Evolutionary conservation across 2,113 vertebrate species (phyloP).

Genomic region (Cygnus atratus): DNA sequence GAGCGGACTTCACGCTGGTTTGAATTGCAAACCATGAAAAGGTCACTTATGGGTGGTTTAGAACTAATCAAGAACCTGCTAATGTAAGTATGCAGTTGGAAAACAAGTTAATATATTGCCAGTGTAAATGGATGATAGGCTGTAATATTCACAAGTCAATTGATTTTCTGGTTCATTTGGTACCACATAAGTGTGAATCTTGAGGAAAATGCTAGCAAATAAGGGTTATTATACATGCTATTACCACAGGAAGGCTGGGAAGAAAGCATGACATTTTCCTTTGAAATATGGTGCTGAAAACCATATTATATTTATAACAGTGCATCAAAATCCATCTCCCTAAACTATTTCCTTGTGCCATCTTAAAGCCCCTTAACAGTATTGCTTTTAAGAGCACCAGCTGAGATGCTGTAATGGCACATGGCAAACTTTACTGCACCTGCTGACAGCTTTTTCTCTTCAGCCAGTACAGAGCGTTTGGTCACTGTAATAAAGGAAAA

Average conservation of each 20-base stretch:
- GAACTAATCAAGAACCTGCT: neutral
- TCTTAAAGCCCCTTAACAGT: slow-evolving; percentile 8
- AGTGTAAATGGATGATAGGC: neutral
- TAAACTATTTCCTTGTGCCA: slow-evolving; percentile 5
- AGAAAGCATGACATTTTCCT: slow-evolving; percentile 15
- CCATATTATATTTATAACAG: neutral
- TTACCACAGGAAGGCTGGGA: neutral
- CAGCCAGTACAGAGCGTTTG: slow-evolving; percentile 14
- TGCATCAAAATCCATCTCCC: slow-evolving; percentile 49
- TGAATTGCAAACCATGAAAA: neutral
- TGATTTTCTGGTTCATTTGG: slow-evolving; percentile 37
- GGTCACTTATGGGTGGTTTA: neutral
- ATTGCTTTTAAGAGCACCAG: slow-evolving; percentile 33
- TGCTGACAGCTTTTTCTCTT: slow-evolving; percentile 11
- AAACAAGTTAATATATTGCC: neutral
- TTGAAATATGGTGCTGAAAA: slow-evolving; percentile 16
- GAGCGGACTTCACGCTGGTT: neutral
- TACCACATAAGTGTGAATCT: neutral
- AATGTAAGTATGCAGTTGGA: neutral
- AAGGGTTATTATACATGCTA: neutral
- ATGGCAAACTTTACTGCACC: neutral
- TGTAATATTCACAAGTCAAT: slow-evolving; percentile 17
- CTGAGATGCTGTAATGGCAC: slow-evolving; percentile 27
- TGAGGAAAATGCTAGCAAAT: neutral
- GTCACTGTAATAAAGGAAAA: neutral